phyloP scores from a whole-genome alignment of 2,113 vertebrate species.

The Conger conger region DNA sequence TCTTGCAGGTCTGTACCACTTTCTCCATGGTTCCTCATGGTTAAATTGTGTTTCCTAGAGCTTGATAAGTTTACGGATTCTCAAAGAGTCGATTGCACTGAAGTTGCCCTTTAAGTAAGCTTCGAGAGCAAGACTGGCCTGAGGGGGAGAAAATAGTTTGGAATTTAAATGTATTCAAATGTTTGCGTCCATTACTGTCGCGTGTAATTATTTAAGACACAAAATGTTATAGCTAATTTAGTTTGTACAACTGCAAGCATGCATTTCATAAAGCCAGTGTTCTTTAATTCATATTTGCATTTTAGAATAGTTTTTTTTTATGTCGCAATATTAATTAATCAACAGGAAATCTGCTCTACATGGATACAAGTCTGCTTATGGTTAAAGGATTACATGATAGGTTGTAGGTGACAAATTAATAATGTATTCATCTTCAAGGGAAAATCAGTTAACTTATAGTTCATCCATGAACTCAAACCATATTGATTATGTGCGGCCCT shows the following conservation, averaged over 20 bases:
- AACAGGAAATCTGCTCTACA: no score
- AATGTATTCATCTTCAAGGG: no score
- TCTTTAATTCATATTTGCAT: no score
- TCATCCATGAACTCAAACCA: background rate
- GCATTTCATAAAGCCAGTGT: no score
- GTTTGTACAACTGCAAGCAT: no score
- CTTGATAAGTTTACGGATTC: background rate
- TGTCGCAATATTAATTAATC: no score
- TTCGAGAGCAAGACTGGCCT: background rate
- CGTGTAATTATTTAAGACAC: no score
- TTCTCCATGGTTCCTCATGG: background rate
- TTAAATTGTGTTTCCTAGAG: background rate
- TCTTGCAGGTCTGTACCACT: background rate
- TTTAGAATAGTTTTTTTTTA: no score
- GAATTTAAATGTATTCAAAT: background rate
- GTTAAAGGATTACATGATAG: no score
- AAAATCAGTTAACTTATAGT: background rate
- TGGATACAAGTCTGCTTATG: no score
- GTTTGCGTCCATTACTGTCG: background rate
- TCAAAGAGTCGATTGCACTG: background rate
- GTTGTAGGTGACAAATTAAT: no score
- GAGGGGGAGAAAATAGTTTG: background rate
- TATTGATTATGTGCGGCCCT: background rate
- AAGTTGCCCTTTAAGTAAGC: background rate
- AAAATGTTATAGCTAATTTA: no score